Base-by-base conservation (phyloP, 2,113 vertebrate species). In the Caloenas nicobarica region DNA sequence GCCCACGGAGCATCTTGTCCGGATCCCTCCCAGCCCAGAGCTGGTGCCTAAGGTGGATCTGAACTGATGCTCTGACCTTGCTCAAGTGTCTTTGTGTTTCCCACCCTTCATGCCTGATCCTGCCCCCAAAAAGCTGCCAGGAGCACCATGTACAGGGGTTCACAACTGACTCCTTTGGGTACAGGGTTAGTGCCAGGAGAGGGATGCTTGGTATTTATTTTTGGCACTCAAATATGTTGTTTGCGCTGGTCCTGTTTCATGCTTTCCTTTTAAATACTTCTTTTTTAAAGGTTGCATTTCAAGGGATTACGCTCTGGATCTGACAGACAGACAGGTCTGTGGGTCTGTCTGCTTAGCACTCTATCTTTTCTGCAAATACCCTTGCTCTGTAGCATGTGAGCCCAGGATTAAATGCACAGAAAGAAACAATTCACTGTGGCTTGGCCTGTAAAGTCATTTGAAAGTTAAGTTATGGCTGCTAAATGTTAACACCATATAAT, bases 401-500 rank as follows among this genome's bases (percentile, higher is more conserved):
- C 91, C 90, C 74, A n/a, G 91, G 82, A 90, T 92, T 92, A 91
- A 81, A 94, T 0, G 50, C 76, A 48, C 73, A 92, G 95, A 93
- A 71, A 93, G 92, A 90, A 96, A 90, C 90, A 88, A 84, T 79
- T 84, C 85, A 5, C 77, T 88, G 69, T 76, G 82, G 84, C 83
- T 92, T 76, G 90, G 61, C 61, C 92, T 61, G 86, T 54, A 68
- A 92, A 86, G 82, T 50, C 95, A 91, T 94, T 89, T 84, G 76
- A 53, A 96, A 95, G 90, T 76, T 77, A 81, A 94, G 80, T 91
- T 91, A 50, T 79, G 92, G 93, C 88, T 93, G 95, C 87, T 89
- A 94, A 91, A 93, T 76, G 95, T 91, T 96, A 93, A 81, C 95
- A 92, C 86, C 77, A 17, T 22, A 26, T 88, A 94, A 94, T 57